These are phyloP conservation scores for Trissoscelio sp. DNA, from an alignment of 2,888 invertebrate genomes.

Conservation along the genomic window DNA sequence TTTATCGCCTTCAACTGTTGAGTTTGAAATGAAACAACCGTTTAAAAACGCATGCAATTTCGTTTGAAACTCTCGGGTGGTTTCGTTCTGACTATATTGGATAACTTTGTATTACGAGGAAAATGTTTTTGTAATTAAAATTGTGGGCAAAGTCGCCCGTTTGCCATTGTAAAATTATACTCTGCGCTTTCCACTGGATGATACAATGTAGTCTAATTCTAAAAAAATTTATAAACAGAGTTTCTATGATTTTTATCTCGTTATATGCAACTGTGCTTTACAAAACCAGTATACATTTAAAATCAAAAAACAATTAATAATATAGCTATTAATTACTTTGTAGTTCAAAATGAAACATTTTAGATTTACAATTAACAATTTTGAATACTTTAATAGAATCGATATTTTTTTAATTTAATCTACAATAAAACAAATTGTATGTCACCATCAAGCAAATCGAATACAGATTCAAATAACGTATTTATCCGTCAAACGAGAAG, in stretches of 20 bases:
- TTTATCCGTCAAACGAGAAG: constrained; percentile 44
- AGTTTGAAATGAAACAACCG: constrained; percentile 4
- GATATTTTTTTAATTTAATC: not conserved
- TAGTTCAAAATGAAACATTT: too few species aligned
- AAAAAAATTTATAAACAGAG: not conserved
- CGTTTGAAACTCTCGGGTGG: constrained; percentile 17
- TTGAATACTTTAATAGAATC: too few species aligned
- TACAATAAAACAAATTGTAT: not conserved
- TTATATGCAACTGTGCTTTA: too few species aligned
- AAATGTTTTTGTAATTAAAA: constrained; percentile 36
- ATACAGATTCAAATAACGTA: constrained; percentile 29
- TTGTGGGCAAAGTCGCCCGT: constrained; percentile 4
- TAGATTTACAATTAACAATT: too few species aligned
- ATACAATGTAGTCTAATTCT: not conserved
- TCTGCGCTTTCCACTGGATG: constrained; percentile 3
- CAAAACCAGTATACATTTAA: not conserved
- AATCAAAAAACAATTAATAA: not conserved
- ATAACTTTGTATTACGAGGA: constrained; percentile 24
- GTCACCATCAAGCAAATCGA: not conserved
- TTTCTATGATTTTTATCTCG: too few species aligned
- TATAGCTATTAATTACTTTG: too few species aligned
- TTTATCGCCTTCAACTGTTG: constrained; percentile 30
- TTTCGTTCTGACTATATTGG: constrained; percentile 17
- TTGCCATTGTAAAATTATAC: not conserved
- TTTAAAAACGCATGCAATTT: constrained; percentile 15